phyloP scores from a whole-genome alignment of 2,797 vertebrate genomes.

The Coilia nasus region DNA sequence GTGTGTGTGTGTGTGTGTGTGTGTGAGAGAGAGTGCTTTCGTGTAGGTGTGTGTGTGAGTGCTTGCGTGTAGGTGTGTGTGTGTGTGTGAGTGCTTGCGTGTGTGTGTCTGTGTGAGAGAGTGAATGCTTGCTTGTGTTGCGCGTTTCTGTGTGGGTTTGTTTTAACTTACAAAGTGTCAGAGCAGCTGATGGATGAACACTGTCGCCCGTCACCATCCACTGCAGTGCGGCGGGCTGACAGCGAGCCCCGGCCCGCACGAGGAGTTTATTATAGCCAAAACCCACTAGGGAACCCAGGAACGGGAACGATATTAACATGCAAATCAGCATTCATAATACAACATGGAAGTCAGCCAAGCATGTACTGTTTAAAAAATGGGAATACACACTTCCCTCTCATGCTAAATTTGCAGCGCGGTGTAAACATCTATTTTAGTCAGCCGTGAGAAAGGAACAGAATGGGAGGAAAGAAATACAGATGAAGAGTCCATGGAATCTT shows the following conservation, averaged over 20 bases:
- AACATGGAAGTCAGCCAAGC: slow-evolving; percentile 48
- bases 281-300: neutral
- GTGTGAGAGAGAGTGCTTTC: too few species aligned
- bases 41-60: too few species aligned
- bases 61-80: too few species aligned
- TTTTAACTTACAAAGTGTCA: neutral
- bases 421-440: slow-evolving; percentile 61
- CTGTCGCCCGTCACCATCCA: neutral
- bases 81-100: too few species aligned
- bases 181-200: neutral
- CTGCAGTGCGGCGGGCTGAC: neutral
- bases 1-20: too few species aligned
- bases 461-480: neutral
- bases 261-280: slow-evolving; percentile 29
- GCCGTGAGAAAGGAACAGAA: slow-evolving; percentile 40
- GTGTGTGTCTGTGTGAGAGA: too few species aligned
- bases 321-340: slow-evolving; percentile 37
- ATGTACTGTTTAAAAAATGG: slow-evolving; percentile 35
- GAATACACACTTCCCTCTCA: slow-evolving; percentile 58
- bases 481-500: neutral
- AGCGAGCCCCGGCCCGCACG: neutral
- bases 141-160: too few species aligned
- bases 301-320: slow-evolving; percentile 45
- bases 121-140: too few species aligned
- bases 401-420: slow-evolving; percentile 63